phyloP scores from a whole-genome alignment of 1,140 invertebrate genomes.

The Probaryconus sp. region DNA sequence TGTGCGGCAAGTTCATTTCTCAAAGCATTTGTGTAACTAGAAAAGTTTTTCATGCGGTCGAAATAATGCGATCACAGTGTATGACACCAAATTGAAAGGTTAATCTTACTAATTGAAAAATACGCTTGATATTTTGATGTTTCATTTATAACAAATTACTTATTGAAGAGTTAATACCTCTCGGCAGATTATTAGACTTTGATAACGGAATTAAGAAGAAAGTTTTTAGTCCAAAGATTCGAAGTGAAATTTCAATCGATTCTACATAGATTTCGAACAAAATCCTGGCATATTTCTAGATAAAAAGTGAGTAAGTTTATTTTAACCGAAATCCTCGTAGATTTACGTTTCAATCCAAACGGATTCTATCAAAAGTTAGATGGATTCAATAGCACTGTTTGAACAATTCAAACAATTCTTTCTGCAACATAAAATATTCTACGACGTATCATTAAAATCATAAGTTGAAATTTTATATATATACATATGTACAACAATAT shows the following conservation, averaged over 20 bases:
- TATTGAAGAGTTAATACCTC: background rate
- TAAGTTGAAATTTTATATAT: no score
- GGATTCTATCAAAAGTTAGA: conserved; percentile 1
- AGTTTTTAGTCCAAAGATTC: background rate
- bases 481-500: no score
- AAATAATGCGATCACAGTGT: conserved; percentile 29
- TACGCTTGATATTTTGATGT: conserved; percentile 8
- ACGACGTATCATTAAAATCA: no score
- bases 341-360: background rate
- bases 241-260: background rate
- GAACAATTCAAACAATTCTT: no score
- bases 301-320: conserved; percentile 1
- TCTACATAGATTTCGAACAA: background rate
- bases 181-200: conserved; percentile 11
- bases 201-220: conserved; percentile 11
- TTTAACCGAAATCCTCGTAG: conserved; percentile 1
- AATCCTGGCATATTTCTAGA: conserved; percentile 1
- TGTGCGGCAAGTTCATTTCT: conserved; percentile 24
- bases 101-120: conserved; percentile 28
- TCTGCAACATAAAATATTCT: no score
- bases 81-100: conserved; percentile 18
- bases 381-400: background rate
- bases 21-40: conserved; percentile 31
- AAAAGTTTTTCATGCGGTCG: conserved; percentile 22
- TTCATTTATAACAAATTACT: conserved; percentile 20